phyloP scores from a whole-genome alignment of 2,113 vertebrate species.

The Alligator sinensis region DNA sequence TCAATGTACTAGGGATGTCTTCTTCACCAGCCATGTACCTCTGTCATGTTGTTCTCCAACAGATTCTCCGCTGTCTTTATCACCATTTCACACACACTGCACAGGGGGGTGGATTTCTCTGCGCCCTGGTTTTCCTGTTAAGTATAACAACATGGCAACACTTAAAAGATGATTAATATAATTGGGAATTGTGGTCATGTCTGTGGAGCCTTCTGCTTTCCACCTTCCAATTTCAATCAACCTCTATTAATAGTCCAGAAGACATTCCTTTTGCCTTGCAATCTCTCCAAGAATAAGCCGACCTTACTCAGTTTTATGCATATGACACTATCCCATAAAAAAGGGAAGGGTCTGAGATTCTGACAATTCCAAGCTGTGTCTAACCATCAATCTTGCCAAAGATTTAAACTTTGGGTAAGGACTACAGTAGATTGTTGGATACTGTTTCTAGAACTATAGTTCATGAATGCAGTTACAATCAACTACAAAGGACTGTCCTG shows the following conservation, averaged over 20 bases:
- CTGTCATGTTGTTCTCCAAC: slow-evolving; percentile 83
- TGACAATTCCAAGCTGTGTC: background rate
- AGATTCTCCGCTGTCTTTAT: slow-evolving; percentile 81
- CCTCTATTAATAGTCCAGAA: accelerated
- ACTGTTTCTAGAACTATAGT: background rate
- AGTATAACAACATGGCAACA: background rate
- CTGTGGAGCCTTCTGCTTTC: background rate
- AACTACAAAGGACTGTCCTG: background rate
- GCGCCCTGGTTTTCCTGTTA: slow-evolving; percentile 69
- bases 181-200: background rate
- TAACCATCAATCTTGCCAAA: background rate
- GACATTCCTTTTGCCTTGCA: background rate
- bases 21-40: slow-evolving; percentile 76
- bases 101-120: slow-evolving; percentile 62
- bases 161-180: background rate
- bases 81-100: slow-evolving; percentile 85
- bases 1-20: background rate
- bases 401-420: background rate
- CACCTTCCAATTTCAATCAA: background rate
- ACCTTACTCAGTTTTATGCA: background rate
- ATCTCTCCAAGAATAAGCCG: background rate
- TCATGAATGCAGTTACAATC: background rate
- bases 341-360: background rate
- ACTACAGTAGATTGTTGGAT: background rate
- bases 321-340: background rate